Evolutionary conservation across 2,888 invertebrate genomes (phyloP).

Genomic region (Schrankia costaestrigalis): DNA sequence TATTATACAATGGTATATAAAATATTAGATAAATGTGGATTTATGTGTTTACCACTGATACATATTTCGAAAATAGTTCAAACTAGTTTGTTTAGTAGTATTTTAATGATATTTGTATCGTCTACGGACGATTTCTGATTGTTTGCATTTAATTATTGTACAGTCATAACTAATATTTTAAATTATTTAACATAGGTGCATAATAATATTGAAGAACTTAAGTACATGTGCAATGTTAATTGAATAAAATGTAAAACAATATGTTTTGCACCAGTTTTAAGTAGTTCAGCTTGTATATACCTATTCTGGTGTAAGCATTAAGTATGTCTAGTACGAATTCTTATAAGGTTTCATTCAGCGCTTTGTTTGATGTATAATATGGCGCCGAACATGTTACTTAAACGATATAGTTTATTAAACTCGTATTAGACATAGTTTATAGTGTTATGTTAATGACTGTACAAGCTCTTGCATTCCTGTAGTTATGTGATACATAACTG

Average conservation of each 20-base stretch:
- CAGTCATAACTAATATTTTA: constrained; percentile 22
- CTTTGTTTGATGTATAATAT: too few species aligned
- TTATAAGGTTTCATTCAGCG: too few species aligned
- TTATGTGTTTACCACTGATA: constrained; percentile 40
- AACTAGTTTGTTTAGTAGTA: constrained; percentile 60
- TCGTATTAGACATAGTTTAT: too few species aligned
- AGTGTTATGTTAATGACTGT: constrained; percentile 35
- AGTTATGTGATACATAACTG: constrained; percentile 37
- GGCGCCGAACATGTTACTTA: too few species aligned
- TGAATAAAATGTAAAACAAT: constrained; percentile 16
- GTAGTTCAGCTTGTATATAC: constrained; percentile 11
- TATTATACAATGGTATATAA: constrained; percentile 43
- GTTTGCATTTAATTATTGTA: constrained; percentile 58
- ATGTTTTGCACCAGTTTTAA: constrained; percentile 21
- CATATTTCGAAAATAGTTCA: constrained; percentile 59
- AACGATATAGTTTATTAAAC: too few species aligned
- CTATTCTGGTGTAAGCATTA: constrained; percentile 15
- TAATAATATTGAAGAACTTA: constrained; percentile 10
- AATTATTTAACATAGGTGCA: constrained; percentile 9
- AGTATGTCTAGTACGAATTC: too few species aligned
- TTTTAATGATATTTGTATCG: constrained; percentile 40
- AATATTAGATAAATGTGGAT: constrained; percentile 56
- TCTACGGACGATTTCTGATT: constrained; percentile 27
- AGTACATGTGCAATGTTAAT: constrained; percentile 22
- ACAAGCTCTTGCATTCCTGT: constrained; percentile 58